A percentile compares a stretch with the other conserved stretches of the same genome.
phyloP scores from a whole-genome alignment of 1,140 invertebrate genomes.

The Chlorops oryzae region DNA sequence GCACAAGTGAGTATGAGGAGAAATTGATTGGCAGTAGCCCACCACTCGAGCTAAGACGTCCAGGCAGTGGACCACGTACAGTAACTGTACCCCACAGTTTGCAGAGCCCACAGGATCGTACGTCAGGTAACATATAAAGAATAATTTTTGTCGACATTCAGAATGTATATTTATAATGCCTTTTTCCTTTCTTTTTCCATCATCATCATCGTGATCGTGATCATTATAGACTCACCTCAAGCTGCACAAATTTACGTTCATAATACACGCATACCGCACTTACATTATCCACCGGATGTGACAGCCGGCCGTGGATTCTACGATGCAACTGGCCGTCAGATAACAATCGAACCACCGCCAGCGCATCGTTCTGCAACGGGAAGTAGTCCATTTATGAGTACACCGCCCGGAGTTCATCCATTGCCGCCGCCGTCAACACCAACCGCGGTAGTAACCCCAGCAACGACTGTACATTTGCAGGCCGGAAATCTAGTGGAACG shows the following conservation, averaged over 20 bases:
- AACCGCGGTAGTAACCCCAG: constrained; percentile 46
- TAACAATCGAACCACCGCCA: constrained; percentile 55
- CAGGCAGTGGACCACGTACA: constrained; percentile 45
- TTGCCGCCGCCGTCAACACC: constrained; percentile 21
- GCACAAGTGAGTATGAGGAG: constrained; percentile 46
- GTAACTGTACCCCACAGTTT: constrained; percentile 52
- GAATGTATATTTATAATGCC: background rate
- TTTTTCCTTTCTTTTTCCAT: background rate
- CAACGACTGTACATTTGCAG: constrained; percentile 10
- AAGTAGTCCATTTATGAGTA: constrained; percentile 48
- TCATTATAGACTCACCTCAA: constrained; percentile 58
- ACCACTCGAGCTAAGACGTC: constrained; percentile 63
- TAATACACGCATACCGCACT: constrained; percentile 49
- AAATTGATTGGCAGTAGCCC: constrained; percentile 58
- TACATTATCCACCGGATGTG: constrained; percentile 36
- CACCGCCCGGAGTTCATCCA: constrained; percentile 35
- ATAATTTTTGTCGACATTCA: background rate
- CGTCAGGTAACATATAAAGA: constrained; percentile 54
- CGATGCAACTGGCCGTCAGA: constrained; percentile 22
- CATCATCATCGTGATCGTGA: background rate
- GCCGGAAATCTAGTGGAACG: constrained; percentile 30
- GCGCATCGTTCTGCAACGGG: constrained; percentile 54
- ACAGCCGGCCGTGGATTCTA: constrained; percentile 33
- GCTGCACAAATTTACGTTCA: constrained; percentile 63
- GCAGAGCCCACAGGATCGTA: constrained; percentile 67